Percentiles rank a stretch among this genome's conserved stretches.
These are phyloP conservation scores for Nesoenas mayeri DNA, from an alignment of 2,113 vertebrate genomes.

Conservation along the genomic window DNA sequence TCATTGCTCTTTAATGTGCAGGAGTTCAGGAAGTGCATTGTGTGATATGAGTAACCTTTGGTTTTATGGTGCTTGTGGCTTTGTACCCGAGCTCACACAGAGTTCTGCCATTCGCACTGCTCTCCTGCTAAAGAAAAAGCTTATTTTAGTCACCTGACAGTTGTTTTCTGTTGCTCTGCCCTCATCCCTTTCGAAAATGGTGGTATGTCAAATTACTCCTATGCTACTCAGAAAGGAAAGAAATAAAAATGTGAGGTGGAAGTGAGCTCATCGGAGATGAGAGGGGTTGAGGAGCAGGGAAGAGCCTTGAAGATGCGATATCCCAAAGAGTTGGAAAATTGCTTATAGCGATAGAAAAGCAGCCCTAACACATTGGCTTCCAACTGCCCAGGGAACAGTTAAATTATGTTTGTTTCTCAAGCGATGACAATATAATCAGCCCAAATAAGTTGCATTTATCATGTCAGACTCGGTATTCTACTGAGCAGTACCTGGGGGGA, in stretches of 20 bases:
- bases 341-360: neutral
- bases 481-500: neutral
- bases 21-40: neutral
- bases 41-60: neutral
- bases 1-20: neutral
- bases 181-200: neutral
- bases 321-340: neutral
- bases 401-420: neutral
- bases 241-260: neutral
- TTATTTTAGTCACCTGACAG: neutral
- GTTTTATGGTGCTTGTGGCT: neutral
- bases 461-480: neutral
- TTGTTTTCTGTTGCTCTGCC: neutral
- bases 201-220: neutral
- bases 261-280: neutral
- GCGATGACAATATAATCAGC: neutral
- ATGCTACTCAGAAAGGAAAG: neutral
- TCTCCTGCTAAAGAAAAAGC: neutral
- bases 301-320: neutral
- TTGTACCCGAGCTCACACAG: neutral
- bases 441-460: neutral
- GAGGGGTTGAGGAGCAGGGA: neutral
- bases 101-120: neutral
- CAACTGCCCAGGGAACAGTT: fast-evolving
- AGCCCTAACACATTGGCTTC: neutral